Conservation (phyloP, 2,888 invertebrate genomes). For the Tridacna crocea region DNA sequence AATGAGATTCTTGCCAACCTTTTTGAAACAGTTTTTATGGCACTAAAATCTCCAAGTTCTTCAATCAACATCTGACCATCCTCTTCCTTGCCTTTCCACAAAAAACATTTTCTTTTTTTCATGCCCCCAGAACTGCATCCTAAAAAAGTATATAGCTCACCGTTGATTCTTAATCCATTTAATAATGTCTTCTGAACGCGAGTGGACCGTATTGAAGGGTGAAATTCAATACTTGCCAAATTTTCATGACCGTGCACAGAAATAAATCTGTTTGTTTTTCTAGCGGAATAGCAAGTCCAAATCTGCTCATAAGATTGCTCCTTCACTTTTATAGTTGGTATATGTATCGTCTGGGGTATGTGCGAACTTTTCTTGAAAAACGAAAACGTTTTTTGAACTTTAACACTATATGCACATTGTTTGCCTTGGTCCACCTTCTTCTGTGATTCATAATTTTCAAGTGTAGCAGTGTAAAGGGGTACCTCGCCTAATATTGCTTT, state of each 20-base stretch:
- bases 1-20: constrained; percentile 52
- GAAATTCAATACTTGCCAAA: constrained; percentile 44
- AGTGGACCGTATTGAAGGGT: constrained; percentile 40
- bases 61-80: constrained; percentile 34
- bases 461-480: constrained; percentile 12
- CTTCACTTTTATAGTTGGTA: constrained; percentile 47
- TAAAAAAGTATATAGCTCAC: constrained; percentile 43
- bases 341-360: constrained; percentile 10
- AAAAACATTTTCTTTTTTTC: constrained; percentile 54
- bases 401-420: background rate
- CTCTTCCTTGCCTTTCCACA: constrained; percentile 40
- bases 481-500: constrained; percentile 33
- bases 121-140: constrained; percentile 55
- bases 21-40: constrained; percentile 52
- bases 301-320: constrained; percentile 38
- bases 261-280: constrained; percentile 49
- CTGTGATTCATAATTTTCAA: constrained; percentile 18
- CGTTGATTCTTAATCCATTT: constrained; percentile 46
- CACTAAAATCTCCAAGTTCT: constrained; percentile 44
- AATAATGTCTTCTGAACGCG: constrained; percentile 46
- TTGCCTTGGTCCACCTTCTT: constrained; percentile 18
- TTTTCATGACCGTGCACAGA: constrained; percentile 31
- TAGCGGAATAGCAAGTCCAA: constrained; percentile 39
- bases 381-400: constrained; percentile 28
- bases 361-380: constrained; percentile 24